These are phyloP conservation scores for Ophiothrix spiculata DNA, from an alignment of 35 echinoderm and acorn worm species.

Conservation along the genomic window DNA sequence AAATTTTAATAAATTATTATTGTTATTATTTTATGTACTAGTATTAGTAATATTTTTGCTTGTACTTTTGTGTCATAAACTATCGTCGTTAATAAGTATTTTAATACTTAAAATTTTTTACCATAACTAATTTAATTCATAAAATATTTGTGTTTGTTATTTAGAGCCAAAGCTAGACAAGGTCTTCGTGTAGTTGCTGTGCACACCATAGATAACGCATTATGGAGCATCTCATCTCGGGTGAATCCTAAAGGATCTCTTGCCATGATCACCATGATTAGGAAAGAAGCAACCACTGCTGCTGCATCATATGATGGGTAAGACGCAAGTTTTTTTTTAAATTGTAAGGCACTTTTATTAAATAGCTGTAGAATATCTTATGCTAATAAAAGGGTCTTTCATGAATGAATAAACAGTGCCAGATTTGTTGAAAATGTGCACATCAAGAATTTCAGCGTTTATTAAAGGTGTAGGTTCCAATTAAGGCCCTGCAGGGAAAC, in stretches of 20 bases:
- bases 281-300: background rate
- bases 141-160: background rate
- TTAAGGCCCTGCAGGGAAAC: no score
- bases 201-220: background rate
- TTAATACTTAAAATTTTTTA: background rate
- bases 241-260: constrained; percentile 15
- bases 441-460: no score
- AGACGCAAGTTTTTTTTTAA: background rate
- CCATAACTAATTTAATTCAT: background rate
- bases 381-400: no score
- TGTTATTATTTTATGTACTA: background rate
- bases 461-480: no score
- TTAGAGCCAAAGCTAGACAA: constrained; percentile 33
- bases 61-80: background rate
- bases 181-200: constrained; percentile 17
- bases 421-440: no score
- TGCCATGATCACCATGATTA: constrained; percentile 23
- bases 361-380: no score
- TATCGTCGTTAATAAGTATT: background rate
- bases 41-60: background rate
- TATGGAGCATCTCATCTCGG: background rate
- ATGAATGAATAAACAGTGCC: no score
- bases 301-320: constrained; percentile 10
- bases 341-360: no score
- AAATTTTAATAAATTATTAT: background rate